Conservation (phyloP, 2,113 vertebrate genomes). For the Brachionichthys hirsutus region DNA sequence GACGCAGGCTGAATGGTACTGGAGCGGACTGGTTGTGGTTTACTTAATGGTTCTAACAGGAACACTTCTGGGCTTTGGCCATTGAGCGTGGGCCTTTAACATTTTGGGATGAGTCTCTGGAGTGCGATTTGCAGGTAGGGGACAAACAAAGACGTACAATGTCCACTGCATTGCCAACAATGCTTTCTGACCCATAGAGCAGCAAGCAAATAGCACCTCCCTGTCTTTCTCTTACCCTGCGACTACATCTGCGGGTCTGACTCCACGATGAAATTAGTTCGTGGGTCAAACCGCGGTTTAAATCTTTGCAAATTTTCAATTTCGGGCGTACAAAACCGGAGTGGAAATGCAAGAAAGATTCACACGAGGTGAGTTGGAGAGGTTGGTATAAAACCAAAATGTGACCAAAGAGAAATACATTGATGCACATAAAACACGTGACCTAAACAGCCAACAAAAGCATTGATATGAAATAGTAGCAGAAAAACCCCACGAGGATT, state of each 20-base stretch:
- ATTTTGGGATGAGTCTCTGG: constrained; percentile 10
- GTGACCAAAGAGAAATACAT: too few species aligned
- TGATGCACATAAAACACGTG: too few species aligned
- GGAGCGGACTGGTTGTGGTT: constrained; percentile 21
- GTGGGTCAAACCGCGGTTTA: too few species aligned
- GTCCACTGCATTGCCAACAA: neutral
- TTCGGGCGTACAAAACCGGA: too few species aligned
- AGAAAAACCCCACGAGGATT: too few species aligned
- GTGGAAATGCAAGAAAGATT: too few species aligned
- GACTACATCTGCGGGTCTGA: neutral
- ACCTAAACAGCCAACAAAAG: neutral
- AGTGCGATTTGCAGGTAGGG: constrained; percentile 2
- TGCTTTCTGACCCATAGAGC: neutral
- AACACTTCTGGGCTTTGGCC: constrained; percentile 12
- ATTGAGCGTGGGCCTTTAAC: neutral
- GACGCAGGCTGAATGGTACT: constrained; percentile 4
- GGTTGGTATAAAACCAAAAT: too few species aligned
- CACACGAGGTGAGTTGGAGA: too few species aligned
- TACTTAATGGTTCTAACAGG: constrained; percentile 28
- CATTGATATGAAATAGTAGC: too few species aligned
- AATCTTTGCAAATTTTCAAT: too few species aligned
- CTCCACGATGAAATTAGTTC: neutral
- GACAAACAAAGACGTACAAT: neutral
- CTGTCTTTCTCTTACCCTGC: neutral
- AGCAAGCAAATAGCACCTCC: neutral